These are phyloP conservation scores for Aegithalos caudatus DNA, from an alignment of 2,113 vertebrate species.

Conservation along the genomic window DNA sequence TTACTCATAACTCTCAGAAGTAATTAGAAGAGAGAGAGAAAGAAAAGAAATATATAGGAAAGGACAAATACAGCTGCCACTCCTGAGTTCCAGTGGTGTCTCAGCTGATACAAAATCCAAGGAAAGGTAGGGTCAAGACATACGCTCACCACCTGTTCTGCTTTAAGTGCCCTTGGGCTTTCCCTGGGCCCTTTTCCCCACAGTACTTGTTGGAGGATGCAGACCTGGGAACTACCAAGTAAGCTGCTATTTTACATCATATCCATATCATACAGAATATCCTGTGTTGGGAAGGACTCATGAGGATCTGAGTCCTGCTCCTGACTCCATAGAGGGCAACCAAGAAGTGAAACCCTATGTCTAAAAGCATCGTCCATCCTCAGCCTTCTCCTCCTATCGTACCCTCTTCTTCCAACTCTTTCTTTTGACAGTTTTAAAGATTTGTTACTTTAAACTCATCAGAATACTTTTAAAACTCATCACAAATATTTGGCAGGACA, in stretches of 20 bases:
- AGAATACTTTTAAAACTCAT: background rate
- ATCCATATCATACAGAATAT: no score
- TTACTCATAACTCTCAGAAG: background rate
- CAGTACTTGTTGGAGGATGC: background rate
- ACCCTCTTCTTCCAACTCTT: background rate
- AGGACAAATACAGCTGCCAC: background rate
- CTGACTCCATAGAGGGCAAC: background rate
- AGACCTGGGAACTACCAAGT: background rate
- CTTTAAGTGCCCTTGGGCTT: background rate
- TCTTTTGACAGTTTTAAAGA: background rate
- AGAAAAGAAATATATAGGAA: background rate
- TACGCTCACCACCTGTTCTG: background rate
- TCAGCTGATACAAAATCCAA: background rate
- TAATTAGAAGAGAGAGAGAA: background rate
- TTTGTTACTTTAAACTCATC: background rate
- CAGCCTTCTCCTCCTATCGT: background rate
- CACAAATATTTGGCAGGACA: background rate
- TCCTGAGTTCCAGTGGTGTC: background rate
- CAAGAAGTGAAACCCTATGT: background rate
- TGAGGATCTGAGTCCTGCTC: background rate
- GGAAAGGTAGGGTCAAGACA: background rate
- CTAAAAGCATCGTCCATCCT: background rate
- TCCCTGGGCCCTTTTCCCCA: background rate
- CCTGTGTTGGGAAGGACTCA: background rate
- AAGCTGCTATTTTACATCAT: background rate